These are phyloP conservation scores for Epistrophe eligans DNA, from an alignment of 2,888 invertebrate genomes.

Conservation along the genomic window DNA sequence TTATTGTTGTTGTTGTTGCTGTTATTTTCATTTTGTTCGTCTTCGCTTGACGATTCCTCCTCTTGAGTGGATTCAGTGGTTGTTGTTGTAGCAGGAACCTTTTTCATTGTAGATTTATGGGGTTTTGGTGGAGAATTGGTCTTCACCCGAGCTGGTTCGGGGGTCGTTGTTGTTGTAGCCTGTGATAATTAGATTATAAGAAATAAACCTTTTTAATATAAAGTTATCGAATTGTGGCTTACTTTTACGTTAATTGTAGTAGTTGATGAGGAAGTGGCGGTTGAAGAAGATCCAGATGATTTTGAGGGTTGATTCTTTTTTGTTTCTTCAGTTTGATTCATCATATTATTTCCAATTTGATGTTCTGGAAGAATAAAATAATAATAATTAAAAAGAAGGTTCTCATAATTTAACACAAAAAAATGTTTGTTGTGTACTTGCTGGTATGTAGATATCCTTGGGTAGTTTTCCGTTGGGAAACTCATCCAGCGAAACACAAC, in stretches of 20 bases:
- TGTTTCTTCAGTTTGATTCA: constrained; percentile 75
- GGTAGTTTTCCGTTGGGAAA: constrained; percentile 88
- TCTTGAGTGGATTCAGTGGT: constrained; percentile 70
- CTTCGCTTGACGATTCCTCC: constrained; percentile 78
- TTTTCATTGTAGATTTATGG: constrained; percentile 78
- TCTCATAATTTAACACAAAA: constrained; percentile 67
- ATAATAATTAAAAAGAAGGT: neutral
- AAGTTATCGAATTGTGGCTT: neutral
- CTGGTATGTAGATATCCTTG: constrained; percentile 90
- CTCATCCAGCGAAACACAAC: constrained; percentile 92
- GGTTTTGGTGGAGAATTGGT: constrained; percentile 79
- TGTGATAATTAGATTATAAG: neutral
- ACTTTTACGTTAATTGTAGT: constrained; percentile 76
- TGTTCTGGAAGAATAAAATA: constrained; percentile 79
- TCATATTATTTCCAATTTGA: constrained; percentile 78
- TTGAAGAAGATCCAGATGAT: constrained; percentile 23
- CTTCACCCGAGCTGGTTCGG: constrained; percentile 79
- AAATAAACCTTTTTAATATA: neutral
- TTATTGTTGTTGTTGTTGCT: constrained; percentile 67
- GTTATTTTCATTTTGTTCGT: constrained; percentile 75
- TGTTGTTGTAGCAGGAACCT: constrained; percentile 57
- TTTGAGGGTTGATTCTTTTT: constrained; percentile 68
- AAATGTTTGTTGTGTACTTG: constrained; percentile 83
- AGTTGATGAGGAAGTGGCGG: constrained; percentile 64
- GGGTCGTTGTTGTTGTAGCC: constrained; percentile 79